Conservation (phyloP, 2,797 vertebrate genomes). For the Takifugu ocellatus region DNA sequence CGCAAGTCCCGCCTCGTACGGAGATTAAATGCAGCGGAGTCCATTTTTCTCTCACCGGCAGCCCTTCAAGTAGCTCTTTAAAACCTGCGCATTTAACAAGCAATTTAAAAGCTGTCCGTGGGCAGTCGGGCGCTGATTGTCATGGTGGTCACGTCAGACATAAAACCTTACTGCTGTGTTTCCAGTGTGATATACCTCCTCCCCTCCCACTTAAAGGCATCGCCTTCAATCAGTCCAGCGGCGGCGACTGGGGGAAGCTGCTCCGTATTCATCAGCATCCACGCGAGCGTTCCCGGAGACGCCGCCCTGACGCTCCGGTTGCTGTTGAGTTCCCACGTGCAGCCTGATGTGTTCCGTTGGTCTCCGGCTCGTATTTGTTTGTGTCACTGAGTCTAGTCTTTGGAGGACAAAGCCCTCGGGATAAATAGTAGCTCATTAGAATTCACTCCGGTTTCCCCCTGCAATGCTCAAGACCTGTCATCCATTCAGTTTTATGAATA, state of each 20-base stretch:
- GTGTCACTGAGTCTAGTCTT: slow-evolving; percentile 16
- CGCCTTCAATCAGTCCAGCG: slow-evolving; percentile 35
- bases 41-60: slow-evolving; percentile 16
- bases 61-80: slow-evolving; percentile 35
- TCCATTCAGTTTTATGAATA: slow-evolving; percentile 73
- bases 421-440: slow-evolving; percentile 63
- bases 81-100: slow-evolving; percentile 46
- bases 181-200: slow-evolving; percentile 10
- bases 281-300: not conserved
- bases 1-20: slow-evolving; percentile 8
- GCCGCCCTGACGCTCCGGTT: slow-evolving; percentile 18
- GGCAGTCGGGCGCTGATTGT: slow-evolving; percentile 38
- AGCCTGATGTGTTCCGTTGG: slow-evolving; percentile 8
- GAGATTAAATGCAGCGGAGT: slow-evolving; percentile 28
- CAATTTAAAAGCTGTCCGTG: slow-evolving; percentile 29
- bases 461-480: slow-evolving; percentile 64
- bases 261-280: slow-evolving; percentile 8
- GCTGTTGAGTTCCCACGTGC: slow-evolving; percentile 14
- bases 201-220: slow-evolving; percentile 36
- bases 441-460: slow-evolving; percentile 57
- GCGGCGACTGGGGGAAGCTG: slow-evolving; percentile 24
- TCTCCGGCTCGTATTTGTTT: not conserved
- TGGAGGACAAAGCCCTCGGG: slow-evolving; percentile 48
- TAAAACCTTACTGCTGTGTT: slow-evolving; percentile 41
- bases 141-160: slow-evolving; percentile 42